Evolutionary conservation across 2,113 vertebrate genomes (phyloP), one percentile per base, ranked within the genome.

Genomic region (Plestiodon gilberti): DNA sequence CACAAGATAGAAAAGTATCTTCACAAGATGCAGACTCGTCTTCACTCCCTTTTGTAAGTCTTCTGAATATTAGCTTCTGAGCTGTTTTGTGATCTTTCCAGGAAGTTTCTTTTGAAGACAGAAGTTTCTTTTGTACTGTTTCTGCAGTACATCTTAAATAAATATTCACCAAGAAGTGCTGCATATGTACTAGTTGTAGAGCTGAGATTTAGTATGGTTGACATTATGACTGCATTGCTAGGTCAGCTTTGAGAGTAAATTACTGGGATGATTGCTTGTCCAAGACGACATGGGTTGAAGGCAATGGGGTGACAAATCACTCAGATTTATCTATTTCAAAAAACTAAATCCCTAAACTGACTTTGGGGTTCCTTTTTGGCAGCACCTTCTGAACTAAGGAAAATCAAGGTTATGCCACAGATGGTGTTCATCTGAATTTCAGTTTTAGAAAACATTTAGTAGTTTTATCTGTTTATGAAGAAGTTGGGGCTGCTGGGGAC

Each of bases 1-100:
- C 0, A 23, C 64, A 67, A 76, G 92, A 92, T 69, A 78, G 15
- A 35, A 82, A 84, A 6, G 13, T 22, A 55, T 82, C 91, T 78
- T 76, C 30, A 23, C 83, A 48, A 48, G 43, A 48, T 48, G 43
- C 43, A 48, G 43, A 8, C 43, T 5, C 43, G 8, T 48, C 91
- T 78, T 76, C 30, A 23, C 83, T 28, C 13, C 91, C 78, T 15
- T 87, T 94, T 33, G 92, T 87, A 82, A 91, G 78, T 13, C 87
- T 85, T 33, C 3, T 6, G 48, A 20, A 4, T 4, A 1, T 55
- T 59, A 78, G 35, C 10, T 14, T 14, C 3, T 30, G 35, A 59
- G 25, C 55, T 43, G 9, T 38, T 81, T 52, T 6, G 14, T 9
- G 43, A 76, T 43, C 84, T 74, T 74, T 78, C 1, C 81, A 76